phyloP scores from a whole-genome alignment of 2,113 vertebrate species.

The Arenaria interpres region DNA sequence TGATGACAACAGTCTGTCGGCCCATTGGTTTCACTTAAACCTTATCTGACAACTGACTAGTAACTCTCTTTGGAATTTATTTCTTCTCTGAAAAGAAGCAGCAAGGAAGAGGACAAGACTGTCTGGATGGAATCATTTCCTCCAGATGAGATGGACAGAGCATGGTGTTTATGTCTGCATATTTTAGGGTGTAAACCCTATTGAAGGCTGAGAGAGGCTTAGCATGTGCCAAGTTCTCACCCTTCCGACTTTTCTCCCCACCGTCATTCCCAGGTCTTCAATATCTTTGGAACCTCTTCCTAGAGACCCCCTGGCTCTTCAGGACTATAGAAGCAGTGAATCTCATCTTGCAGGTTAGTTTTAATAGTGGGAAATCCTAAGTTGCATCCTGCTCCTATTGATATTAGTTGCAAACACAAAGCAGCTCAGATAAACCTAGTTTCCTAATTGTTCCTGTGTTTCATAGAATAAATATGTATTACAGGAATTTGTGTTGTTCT shows the following conservation, averaged over 20 bases:
- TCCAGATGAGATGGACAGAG: neutral
- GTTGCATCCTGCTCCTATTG: neutral
- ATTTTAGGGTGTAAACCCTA: neutral
- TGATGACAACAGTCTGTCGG: neutral
- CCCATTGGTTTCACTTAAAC: neutral
- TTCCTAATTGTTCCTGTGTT: neutral
- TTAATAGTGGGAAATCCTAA: neutral
- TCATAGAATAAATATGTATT: fast-evolving
- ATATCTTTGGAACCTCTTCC: neutral
- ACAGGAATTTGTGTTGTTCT: neutral
- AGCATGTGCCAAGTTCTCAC: neutral
- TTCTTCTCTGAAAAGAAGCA: neutral
- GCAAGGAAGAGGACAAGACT: neutral
- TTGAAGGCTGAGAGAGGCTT: neutral
- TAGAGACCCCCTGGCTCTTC: neutral
- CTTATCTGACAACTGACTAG: neutral
- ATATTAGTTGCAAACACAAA: neutral
- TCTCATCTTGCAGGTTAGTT: neutral
- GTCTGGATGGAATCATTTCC: neutral
- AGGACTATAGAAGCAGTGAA: neutral
- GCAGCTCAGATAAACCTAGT: neutral
- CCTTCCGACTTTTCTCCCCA: neutral
- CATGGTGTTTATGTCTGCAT: neutral
- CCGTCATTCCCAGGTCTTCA: neutral
- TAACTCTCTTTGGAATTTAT: neutral